A percentile compares a stretch with the other conserved stretches of the same genome.
Conservation (phyloP, 2,888 invertebrate genomes). For the Pheosia tremula region DNA sequence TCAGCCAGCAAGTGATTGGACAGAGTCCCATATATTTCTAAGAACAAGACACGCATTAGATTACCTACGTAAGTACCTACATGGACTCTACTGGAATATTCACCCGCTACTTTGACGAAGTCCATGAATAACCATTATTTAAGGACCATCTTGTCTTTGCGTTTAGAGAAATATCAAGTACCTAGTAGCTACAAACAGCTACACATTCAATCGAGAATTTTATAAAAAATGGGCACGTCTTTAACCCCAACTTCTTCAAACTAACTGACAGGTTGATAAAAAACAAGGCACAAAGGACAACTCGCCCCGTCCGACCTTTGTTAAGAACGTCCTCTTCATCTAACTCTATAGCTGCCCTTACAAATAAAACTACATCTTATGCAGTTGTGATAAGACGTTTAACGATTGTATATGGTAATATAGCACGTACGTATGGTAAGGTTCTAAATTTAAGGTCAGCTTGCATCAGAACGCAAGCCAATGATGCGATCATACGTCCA, state of each 20-base stretch:
- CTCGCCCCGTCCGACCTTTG: conserved; percentile 39
- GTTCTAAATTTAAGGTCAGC: conserved; percentile 57
- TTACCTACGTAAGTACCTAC: too few relatives aligned
- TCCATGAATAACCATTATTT: too few relatives aligned
- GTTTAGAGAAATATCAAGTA: too few relatives aligned
- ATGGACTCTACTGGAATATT: too few relatives aligned
- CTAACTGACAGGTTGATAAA: conserved; percentile 34
- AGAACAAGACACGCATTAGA: too few relatives aligned
- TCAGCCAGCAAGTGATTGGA: too few relatives aligned
- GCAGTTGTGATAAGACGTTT: conserved; percentile 15
- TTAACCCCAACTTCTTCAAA: not conserved
- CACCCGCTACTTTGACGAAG: too few relatives aligned
- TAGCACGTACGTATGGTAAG: conserved; percentile 28
- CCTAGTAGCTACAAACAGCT: too few relatives aligned
- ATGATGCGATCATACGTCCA: conserved; percentile 53
- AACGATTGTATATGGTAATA: conserved; percentile 11
- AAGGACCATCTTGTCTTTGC: too few relatives aligned
- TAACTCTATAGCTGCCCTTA: conserved; percentile 7
- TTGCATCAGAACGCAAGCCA: conserved; percentile 51
- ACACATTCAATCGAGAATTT: not conserved
- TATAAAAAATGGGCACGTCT: not conserved
- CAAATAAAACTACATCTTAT: conserved; percentile 28
- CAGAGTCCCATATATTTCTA: too few relatives aligned
- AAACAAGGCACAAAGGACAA: conserved; percentile 27
- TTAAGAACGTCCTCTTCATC: conserved; percentile 29